Evolutionary conservation across 1,140 invertebrate species (phyloP), one percentile per base, ranked within the genome.

Genomic region (Muscidifurax raptorellus): DNA sequence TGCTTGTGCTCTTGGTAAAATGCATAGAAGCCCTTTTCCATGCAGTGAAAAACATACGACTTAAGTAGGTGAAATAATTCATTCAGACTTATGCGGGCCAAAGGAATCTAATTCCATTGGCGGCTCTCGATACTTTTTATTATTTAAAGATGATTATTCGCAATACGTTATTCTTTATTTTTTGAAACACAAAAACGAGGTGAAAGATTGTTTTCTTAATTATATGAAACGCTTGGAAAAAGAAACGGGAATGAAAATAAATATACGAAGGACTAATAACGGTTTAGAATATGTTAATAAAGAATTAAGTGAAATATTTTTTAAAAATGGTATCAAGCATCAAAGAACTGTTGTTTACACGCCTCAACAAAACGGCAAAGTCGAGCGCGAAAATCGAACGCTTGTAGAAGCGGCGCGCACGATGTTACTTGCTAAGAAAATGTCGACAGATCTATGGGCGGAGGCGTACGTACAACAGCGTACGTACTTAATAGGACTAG

Each of bases 111-210:
- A 69, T 13, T 87, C 88, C 0, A 13, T 89, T 0, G 86, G 83
- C 36, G 84, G 84, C 4, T 83, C 78, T 0, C 84, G 82, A 12
- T 90, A 90, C 71, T 88, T 87, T 30, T 13, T 90, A 0, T 7
- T 87, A 0, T 36, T 89, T 0, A 88, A 88, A 36, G 87, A 90
- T 30, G 89, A 90, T 25, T 90, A 75, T 28, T 88, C 89, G 22
- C 69, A 87, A 13, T 89, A 82, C 47, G 13, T 80, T 12, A 47
- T 13, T 1, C 52, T 88, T 0, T 87, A 87, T 40, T 90, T 88
- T 75, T 15, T 90, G 9, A 72, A 84, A 69, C 22, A 66, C n/a
- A 66, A 66, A 10, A 7, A 9, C 25, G n/a, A 25, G n/a, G 25
- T 66, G n/a, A 66, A 66, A 66, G 28, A 82, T 7, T 32, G 2